Conservation (phyloP, 1,140 invertebrate genomes). For the Brachionus sp. region DNA sequence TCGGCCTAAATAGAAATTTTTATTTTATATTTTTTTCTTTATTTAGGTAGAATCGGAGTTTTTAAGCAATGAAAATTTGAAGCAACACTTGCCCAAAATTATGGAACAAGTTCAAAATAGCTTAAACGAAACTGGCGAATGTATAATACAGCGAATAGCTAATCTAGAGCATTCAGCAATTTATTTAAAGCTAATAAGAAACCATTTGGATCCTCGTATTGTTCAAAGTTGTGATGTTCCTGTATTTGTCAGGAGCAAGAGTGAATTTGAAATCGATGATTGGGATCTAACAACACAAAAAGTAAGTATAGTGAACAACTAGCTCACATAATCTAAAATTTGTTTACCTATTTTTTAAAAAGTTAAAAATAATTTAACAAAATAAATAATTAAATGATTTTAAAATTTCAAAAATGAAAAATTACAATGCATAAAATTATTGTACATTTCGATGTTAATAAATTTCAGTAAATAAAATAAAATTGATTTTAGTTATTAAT, state of each 20-base stretch:
- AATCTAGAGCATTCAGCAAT: slow-evolving; percentile 60
- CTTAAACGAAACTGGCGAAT: slow-evolving; percentile 71
- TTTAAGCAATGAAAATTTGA: slow-evolving; percentile 66
- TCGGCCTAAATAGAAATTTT: slow-evolving; percentile 19
- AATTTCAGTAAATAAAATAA: too few relatives aligned
- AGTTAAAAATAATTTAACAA: too few relatives aligned
- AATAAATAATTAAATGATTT: too few relatives aligned
- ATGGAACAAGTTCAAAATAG: slow-evolving; percentile 73
- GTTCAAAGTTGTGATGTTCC: slow-evolving; percentile 87
- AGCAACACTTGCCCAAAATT: slow-evolving; percentile 67
- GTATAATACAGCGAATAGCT: slow-evolving; percentile 66
- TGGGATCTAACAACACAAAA: slow-evolving; percentile 90
- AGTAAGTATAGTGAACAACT: too few relatives aligned
- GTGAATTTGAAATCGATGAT: slow-evolving; percentile 65
- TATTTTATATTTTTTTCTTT: neutral
- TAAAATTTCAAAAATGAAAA: too few relatives aligned
- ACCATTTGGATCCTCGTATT: slow-evolving; percentile 65
- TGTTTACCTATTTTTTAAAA: too few relatives aligned
- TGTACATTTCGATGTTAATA: too few relatives aligned
- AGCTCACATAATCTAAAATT: too few relatives aligned
- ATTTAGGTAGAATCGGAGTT: slow-evolving; percentile 64
- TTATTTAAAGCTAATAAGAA: slow-evolving; percentile 59
- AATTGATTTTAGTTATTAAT: too few relatives aligned
- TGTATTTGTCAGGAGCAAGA: slow-evolving; percentile 66
- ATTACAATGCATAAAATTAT: too few relatives aligned